phyloP scores from a whole-genome alignment of 1,140 invertebrate genomes.

The Cherax destructor region DNA sequence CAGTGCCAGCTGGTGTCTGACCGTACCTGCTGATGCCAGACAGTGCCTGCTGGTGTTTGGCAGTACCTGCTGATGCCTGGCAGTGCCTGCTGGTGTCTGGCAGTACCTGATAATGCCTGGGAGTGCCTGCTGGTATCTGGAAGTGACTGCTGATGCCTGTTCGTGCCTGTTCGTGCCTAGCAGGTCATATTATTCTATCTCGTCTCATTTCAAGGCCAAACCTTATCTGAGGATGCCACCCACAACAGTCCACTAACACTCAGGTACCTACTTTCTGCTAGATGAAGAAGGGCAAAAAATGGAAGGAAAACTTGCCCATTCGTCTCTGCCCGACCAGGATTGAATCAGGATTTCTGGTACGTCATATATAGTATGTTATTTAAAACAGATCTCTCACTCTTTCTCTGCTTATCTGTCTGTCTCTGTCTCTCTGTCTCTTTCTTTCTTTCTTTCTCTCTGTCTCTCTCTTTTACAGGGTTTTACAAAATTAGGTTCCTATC shows the following conservation, averaged over 20 bases:
- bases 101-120: not conserved
- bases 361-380: too few species aligned
- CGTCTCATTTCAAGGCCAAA: too few species aligned
- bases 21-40: not conserved
- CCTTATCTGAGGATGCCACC: too few species aligned
- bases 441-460: not conserved
- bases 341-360: too few species aligned
- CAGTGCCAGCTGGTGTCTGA: not conserved
- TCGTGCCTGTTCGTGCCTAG: not conserved
- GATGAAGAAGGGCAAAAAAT: too few species aligned
- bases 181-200: too few species aligned
- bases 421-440: constrained; percentile 1
- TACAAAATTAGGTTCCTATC: too few species aligned
- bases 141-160: not conserved
- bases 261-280: too few species aligned
- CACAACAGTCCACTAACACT: too few species aligned
- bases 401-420: not conserved
- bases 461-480: not conserved
- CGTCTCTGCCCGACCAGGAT: too few species aligned
- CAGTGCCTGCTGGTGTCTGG: not conserved
- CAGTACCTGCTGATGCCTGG: not conserved
- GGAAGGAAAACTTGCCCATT: too few species aligned
- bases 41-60: not conserved
- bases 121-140: not conserved
- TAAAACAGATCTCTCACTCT: not conserved